A percentile compares a stretch with the other conserved stretches of the same genome.
Evolutionary conservation across 2,113 vertebrate species (phyloP).

Genomic region (Columbina picui): DNA sequence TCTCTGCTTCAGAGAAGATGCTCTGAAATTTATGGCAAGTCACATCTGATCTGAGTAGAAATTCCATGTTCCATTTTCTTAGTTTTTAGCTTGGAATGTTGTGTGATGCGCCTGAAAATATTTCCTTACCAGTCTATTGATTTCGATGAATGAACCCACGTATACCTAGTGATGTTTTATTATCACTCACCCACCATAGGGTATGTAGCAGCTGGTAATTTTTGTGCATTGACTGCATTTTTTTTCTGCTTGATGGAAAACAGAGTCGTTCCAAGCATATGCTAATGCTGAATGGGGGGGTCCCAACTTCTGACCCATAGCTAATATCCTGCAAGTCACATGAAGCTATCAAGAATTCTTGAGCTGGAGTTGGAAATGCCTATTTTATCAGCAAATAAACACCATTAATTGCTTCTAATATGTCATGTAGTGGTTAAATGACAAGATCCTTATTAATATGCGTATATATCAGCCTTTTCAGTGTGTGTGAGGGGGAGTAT

Average conservation of each 20-base stretch:
- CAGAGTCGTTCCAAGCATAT: slow-evolving; percentile 37
- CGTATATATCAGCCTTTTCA: slow-evolving; percentile 25
- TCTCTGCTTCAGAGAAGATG: background rate
- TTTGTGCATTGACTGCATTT: slow-evolving; percentile 10
- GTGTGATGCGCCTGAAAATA: background rate
- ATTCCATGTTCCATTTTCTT: background rate
- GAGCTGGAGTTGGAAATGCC: slow-evolving; percentile 52
- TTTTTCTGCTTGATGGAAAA: slow-evolving; percentile 52
- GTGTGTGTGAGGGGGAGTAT: slow-evolving; percentile 19
- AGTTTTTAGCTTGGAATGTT: background rate
- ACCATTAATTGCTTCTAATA: slow-evolving; percentile 58
- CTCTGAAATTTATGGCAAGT: background rate
- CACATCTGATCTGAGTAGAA: background rate
- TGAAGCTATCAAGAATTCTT: slow-evolving; percentile 57
- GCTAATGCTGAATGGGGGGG: slow-evolving; percentile 44
- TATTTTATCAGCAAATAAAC: slow-evolving; percentile 68
- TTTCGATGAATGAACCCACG: background rate
- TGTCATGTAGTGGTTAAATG: slow-evolving; percentile 33
- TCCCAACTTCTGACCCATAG: slow-evolving; percentile 70
- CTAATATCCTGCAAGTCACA: slow-evolving; percentile 67
- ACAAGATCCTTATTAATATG: slow-evolving; percentile 51
- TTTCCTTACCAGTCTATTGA: background rate
- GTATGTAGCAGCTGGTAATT: slow-evolving; percentile 15
- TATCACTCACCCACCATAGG: background rate
- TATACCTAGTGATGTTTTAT: slow-evolving; percentile 13